Percentiles rank a stretch among this genome's conserved stretches.
These are phyloP conservation scores for Megaceryle alcyon DNA, from an alignment of 2,797 vertebrate genomes.

Conservation along the genomic window DNA sequence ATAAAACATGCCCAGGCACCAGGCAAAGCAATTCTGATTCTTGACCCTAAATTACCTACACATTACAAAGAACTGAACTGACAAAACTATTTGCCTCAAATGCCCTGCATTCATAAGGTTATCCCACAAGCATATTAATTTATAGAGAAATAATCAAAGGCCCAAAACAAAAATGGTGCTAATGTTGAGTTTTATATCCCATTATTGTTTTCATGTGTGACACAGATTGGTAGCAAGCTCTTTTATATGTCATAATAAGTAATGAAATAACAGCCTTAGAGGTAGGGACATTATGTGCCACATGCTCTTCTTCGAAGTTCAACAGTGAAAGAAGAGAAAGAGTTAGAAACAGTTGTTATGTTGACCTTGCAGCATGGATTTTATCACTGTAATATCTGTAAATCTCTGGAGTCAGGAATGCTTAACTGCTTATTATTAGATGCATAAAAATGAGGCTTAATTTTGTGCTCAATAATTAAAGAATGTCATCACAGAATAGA, in stretches of 20 bases:
- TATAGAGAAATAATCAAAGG: background rate
- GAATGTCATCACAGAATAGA: background rate
- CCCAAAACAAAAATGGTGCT: accelerated
- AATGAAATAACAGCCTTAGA: background rate
- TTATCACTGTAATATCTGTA: background rate
- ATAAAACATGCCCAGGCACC: background rate
- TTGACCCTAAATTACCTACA: background rate
- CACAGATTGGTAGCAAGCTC: background rate
- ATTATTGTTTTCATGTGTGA: background rate
- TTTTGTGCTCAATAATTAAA: background rate
- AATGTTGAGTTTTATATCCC: background rate
- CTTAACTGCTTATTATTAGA: background rate
- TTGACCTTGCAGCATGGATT: background rate
- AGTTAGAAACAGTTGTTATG: background rate
- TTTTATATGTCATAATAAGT: background rate
- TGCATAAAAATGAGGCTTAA: background rate
- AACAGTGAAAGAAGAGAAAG: background rate
- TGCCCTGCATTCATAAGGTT: background rate
- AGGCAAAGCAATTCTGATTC: background rate
- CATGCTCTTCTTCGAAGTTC: background rate
- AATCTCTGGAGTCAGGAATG: background rate
- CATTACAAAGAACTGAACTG: background rate
- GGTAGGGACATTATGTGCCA: background rate
- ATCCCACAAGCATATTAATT: background rate
- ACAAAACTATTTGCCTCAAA: background rate